phyloP scores from a whole-genome alignment of 1,140 invertebrate genomes.

The Heliconius himera region DNA sequence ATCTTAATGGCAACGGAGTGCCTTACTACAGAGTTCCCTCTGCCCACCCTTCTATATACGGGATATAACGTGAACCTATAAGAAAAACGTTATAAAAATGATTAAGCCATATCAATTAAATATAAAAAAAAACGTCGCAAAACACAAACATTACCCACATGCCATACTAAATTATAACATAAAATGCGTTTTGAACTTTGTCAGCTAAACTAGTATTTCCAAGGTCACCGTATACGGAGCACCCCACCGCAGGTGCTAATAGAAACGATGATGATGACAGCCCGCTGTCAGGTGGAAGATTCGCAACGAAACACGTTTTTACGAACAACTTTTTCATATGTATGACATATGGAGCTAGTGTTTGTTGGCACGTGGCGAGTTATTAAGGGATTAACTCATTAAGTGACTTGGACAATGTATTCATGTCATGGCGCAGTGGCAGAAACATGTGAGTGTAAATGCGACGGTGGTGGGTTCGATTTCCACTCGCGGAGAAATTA shows the following conservation, averaged over 20 bases:
- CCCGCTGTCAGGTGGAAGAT: conserved; percentile 44
- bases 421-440: too few relatives aligned
- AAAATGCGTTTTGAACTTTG: conserved; percentile 37
- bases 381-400: conserved; percentile 12
- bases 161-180: conserved; percentile 13
- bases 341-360: conserved; percentile 17
- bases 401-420: not conserved
- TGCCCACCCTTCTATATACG: too few relatives aligned
- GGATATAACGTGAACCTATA: too few relatives aligned
- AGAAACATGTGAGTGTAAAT: too few relatives aligned
- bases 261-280: conserved; percentile 43
- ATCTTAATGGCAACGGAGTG: too few relatives aligned
- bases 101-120: too few relatives aligned
- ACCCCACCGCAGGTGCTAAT: conserved; percentile 41
- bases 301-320: conserved; percentile 42
- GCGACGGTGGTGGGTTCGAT: too few relatives aligned
- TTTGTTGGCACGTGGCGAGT: conserved; percentile 26
- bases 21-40: too few relatives aligned
- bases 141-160: not conserved
- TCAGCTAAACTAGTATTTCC: conserved; percentile 33
- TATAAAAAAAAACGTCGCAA: not conserved
- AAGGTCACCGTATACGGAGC: conserved; percentile 41
- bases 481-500: too few relatives aligned
- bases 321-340: conserved; percentile 29
- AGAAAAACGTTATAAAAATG: too few relatives aligned